Conservation (phyloP, 2,888 invertebrate species). For the Pycnomerus fuliginosus region DNA sequence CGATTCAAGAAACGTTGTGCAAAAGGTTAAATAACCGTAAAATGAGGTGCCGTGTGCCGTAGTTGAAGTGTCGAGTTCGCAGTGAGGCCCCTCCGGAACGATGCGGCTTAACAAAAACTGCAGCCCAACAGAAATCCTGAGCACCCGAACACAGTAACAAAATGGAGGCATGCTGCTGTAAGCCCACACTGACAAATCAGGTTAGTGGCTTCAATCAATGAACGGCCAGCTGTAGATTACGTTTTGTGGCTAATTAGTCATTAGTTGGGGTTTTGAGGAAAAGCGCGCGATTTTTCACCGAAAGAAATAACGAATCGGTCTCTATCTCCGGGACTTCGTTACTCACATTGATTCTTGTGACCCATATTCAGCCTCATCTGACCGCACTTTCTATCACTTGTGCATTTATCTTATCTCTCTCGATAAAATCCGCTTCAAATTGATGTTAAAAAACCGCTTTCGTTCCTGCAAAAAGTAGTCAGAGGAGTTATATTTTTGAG, state of each 20-base stretch:
- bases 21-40: slow-evolving; percentile 31
- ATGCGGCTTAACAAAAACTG: not conserved
- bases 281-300: too few species aligned
- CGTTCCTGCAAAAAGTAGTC: too few species aligned
- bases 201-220: slow-evolving; percentile 37
- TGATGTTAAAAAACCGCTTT: too few species aligned
- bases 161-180: slow-evolving; percentile 45
- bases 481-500: too few species aligned
- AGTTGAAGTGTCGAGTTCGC: slow-evolving; percentile 23
- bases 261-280: slow-evolving; percentile 1
- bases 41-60: slow-evolving; percentile 40
- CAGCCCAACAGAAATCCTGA: too few species aligned
- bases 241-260: not conserved
- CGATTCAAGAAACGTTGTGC: slow-evolving; percentile 35
- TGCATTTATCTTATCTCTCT: too few species aligned
- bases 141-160: too few species aligned
- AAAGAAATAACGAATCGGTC: too few species aligned
- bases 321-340: not conserved
- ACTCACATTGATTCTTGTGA: slow-evolving; percentile 24
- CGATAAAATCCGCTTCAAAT: too few species aligned
- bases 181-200: slow-evolving; percentile 50
- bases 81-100: not conserved
- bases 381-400: not conserved
- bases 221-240: not conserved
- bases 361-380: slow-evolving; percentile 13